Percentiles rank a stretch among this genome's conserved stretches.
phyloP scores from a whole-genome alignment of 2,797 vertebrate genomes.

The Sebastes alutus region DNA sequence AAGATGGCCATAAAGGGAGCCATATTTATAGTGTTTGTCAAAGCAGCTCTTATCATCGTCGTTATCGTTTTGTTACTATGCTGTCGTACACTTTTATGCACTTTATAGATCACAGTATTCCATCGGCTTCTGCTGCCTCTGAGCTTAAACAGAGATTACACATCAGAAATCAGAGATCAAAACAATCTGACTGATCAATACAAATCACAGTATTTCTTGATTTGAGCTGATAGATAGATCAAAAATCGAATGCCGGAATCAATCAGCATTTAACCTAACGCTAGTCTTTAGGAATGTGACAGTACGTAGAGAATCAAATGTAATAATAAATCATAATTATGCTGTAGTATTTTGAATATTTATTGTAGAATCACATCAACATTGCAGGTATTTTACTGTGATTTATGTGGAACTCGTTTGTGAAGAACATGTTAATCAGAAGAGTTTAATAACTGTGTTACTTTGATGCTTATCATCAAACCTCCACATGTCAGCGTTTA shows the following conservation, averaged over 20 bases:
- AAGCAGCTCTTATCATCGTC: constrained; percentile 18
- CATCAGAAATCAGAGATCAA: not conserved
- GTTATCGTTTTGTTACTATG: constrained; percentile 28
- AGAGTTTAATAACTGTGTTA: constrained; percentile 14
- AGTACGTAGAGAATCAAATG: not conserved
- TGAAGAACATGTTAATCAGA: constrained; percentile 29
- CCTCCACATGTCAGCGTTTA: not conserved
- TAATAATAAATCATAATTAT: not conserved
- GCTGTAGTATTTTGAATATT: constrained; percentile 31
- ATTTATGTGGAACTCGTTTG: not conserved
- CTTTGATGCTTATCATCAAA: constrained; percentile 2
- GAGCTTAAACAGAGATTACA: constrained; percentile 12
- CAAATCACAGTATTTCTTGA: not conserved
- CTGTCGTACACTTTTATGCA: constrained; percentile 70
- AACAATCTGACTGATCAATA: constrained; percentile 9
- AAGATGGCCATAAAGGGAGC: constrained; percentile 38
- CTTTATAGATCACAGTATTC: constrained; percentile 75
- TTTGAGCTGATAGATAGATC: not conserved
- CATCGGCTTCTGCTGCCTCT: constrained; percentile 15
- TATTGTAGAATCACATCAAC: constrained; percentile 17
- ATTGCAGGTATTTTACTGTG: constrained; percentile 9
- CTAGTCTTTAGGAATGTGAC: constrained; percentile 24
- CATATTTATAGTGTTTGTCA: constrained; percentile 28
- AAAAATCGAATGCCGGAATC: constrained; percentile 9
- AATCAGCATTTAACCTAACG: constrained; percentile 10